These are phyloP conservation scores for Varecia variegata DNA, from an alignment of 2,797 vertebrate genomes.

Conservation along the genomic window DNA sequence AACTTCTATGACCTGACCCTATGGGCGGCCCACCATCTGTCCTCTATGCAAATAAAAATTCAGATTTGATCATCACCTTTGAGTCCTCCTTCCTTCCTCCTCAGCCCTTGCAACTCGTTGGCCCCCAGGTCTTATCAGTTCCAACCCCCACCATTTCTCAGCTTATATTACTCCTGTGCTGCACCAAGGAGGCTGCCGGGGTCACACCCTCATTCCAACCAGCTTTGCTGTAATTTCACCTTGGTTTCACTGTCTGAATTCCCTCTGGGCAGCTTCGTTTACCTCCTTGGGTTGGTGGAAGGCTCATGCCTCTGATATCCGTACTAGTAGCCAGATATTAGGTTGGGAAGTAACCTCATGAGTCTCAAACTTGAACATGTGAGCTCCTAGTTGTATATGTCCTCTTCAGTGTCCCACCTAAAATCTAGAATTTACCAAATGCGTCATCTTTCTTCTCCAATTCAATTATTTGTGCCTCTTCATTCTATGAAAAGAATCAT, in stretches of 20 bases:
- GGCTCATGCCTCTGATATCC: rapidly evolving
- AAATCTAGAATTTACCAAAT: not conserved
- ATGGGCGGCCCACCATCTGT: not conserved
- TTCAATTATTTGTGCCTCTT: not conserved
- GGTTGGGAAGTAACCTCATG: not conserved
- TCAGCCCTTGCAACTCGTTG: not conserved
- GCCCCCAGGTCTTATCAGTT: too few species aligned
- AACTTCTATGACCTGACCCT: not conserved
- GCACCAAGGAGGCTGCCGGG: too few species aligned
- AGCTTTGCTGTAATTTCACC: rapidly evolving
- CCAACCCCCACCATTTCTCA: not conserved
- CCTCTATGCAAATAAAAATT: not conserved
- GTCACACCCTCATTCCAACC: not conserved
- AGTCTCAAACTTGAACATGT: not conserved
- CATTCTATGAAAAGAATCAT: not conserved
- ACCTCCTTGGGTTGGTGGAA: rapidly evolving
- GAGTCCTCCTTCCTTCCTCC: not conserved
- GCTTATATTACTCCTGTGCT: not conserved
- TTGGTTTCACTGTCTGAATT: not conserved
- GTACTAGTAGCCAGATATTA: not conserved
- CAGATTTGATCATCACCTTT: not conserved
- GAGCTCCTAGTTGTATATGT: not conserved
- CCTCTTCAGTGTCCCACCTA: not conserved
- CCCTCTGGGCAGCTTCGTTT: not conserved
- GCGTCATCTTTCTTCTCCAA: not conserved